These are phyloP conservation scores for Achatina immaculata DNA, from an alignment of 1,140 invertebrate genomes.

Conservation along the genomic window DNA sequence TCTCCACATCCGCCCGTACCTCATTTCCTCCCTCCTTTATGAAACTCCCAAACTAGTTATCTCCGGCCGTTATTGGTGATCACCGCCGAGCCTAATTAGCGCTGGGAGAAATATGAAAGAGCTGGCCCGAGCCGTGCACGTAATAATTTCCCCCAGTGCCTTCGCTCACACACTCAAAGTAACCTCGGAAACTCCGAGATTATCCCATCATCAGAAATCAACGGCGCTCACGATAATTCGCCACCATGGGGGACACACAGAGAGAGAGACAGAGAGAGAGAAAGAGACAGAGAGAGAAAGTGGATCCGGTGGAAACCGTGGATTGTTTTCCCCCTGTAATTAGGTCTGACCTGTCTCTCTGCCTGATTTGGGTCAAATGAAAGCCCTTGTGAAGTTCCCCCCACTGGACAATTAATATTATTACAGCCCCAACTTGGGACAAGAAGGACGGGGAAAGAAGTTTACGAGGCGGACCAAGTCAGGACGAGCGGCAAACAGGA, in stretches of 20 bases:
- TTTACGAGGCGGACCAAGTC: no score
- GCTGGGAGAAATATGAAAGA: neutral
- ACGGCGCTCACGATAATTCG: neutral
- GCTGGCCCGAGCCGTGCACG: neutral
- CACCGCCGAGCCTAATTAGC: neutral
- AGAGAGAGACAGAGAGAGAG: no score
- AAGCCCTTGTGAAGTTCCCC: neutral
- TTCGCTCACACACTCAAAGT: neutral
- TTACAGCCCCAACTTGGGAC: no score
- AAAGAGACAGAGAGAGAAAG: no score
- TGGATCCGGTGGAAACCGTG: no score
- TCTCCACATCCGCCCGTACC: no score
- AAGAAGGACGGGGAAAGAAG: no score
- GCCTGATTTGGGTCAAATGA: constrained; percentile 11
- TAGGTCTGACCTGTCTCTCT: neutral
- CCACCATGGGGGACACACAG: neutral
- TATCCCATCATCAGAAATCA: constrained; percentile 12
- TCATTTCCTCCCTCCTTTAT: no score
- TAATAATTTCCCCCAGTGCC: neutral
- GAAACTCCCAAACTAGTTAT: neutral
- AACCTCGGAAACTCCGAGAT: neutral
- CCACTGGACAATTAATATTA: constrained; percentile 12
- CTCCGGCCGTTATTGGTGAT: neutral
- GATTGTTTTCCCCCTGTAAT: no score
- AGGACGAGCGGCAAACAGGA: no score